Percentiles rank a stretch among this genome's conserved stretches.
Evolutionary conservation across 2,797 vertebrate genomes (phyloP).

Genomic region (Tenualosa ilisha): DNA sequence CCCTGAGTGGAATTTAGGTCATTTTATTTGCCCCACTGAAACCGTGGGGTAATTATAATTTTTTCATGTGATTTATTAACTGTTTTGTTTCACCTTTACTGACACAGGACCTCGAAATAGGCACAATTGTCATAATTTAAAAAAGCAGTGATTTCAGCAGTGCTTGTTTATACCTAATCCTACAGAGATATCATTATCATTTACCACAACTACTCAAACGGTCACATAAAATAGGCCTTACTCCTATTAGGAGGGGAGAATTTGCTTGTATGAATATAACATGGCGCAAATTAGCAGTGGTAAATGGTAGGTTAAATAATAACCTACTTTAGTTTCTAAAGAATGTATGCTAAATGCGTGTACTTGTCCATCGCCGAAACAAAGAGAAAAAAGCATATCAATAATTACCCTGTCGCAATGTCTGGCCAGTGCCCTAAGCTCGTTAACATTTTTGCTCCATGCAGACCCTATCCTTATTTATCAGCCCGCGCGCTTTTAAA

Average conservation of each 20-base stretch:
- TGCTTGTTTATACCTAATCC: neutral
- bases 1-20: slow-evolving; percentile 25
- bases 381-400: neutral
- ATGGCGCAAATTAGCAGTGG: neutral
- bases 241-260: neutral
- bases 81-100: slow-evolving; percentile 9
- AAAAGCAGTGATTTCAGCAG: neutral
- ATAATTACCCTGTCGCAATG: slow-evolving; percentile 4
- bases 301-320: neutral
- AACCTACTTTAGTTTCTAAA: neutral
- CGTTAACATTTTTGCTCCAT: slow-evolving; percentile 13
- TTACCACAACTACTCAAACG: neutral
- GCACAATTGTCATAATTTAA: neutral
- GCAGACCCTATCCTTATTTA: slow-evolving; percentile 32
- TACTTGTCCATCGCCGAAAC: slow-evolving; percentile 10
- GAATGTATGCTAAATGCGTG: neutral
- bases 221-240: neutral
- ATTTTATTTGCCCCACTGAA: slow-evolving; percentile 11
- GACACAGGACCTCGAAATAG: neutral
- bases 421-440: slow-evolving; percentile 24
- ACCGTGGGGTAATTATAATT: neutral
- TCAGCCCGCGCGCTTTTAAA: slow-evolving; percentile 35
- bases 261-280: neutral
- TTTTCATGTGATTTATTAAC: slow-evolving; percentile 8
- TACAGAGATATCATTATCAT: neutral